Evolutionary conservation across 2,888 invertebrate genomes (phyloP).

Genomic region (Noctua janthina): DNA sequence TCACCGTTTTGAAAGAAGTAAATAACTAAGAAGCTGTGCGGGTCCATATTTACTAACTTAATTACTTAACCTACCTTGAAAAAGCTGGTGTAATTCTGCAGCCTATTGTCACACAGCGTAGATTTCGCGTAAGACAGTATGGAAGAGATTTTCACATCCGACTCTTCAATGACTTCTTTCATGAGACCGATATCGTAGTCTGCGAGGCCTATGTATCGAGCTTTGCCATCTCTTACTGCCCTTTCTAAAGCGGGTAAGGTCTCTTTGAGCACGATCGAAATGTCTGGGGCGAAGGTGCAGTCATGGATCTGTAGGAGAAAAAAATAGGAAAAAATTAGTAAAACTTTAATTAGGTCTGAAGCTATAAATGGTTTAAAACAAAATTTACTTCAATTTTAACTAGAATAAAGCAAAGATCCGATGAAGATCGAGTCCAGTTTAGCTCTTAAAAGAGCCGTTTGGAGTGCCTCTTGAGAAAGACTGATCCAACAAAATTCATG

Average conservation of each 20-base stretch:
- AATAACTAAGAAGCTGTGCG: background rate
- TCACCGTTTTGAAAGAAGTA: background rate
- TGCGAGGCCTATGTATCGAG: conserved; percentile 95
- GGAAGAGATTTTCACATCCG: conserved; percentile 92
- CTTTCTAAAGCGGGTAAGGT: conserved; percentile 95
- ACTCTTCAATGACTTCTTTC: conserved; percentile 93
- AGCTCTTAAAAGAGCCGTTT: background rate
- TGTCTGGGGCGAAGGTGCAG: conserved; percentile 95
- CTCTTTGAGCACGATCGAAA: conserved; percentile 94
- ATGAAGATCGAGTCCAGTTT: too few species aligned
- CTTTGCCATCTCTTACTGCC: conserved; percentile 93
- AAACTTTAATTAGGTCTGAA: background rate
- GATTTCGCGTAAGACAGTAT: conserved; percentile 95
- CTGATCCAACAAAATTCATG: background rate
- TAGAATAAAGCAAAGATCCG: background rate
- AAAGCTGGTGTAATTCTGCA: conserved; percentile 93
- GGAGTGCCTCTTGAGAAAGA: background rate
- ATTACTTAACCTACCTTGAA: conserved; percentile 91
- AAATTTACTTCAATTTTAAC: background rate
- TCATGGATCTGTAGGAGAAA: conserved; percentile 94
- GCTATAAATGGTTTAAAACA: background rate
- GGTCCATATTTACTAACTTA: background rate
- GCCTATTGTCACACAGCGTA: conserved; percentile 94
- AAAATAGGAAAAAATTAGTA: background rate
- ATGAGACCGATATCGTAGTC: conserved; percentile 95